Base-by-base conservation (phyloP, 2,797 vertebrate species). In the Diglossa cyanea region DNA sequence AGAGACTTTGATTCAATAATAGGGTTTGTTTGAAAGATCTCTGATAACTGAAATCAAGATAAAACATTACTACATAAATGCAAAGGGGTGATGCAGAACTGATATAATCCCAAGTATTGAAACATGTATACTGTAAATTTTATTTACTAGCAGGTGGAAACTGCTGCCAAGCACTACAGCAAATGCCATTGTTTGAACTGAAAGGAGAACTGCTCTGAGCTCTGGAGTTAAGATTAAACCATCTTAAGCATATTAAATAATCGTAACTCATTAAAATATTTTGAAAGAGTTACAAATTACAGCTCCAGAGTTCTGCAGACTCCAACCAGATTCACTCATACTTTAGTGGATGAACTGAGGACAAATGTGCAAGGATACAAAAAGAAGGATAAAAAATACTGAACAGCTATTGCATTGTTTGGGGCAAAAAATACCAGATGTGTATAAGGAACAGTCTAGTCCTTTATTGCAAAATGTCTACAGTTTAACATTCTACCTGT, bases 401-500 rank as follows among this genome's bases (percentile, higher is more conserved):
- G 68, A 94, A 70, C 16, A 88, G 83, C 76, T 71, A 84, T 33
- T 89, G 53, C 37, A 86, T 95, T 94, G 79, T 95, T 96, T 81
- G 60, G 61, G 92, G 94, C 76, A 95, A 91, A 88, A 93, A 88
- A 88, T 68, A 91, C 50, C 73, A 95, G 82, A 88, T 82, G 70
- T 67, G 78, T 63, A 26, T 67, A 82, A 95, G 91, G 78, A 93
- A 85, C 88, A 97, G 94, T 97, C 96, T 97, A 92, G 77, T 95
- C 90, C 90, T 96, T 96, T 97, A 93, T 48, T 92, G 57, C 76
- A 93, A 97, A 97, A 95, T 0, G 94, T 96, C 97, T 97, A 25
- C 73, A 93, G 90, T 94, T 94, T 97, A 97, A 97, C 92, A 97
- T 97, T 96, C 95, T 97, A 98, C 97, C 98, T 97, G 97, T 97